These are phyloP conservation scores for Phataginus tetradactyla DNA, from an alignment of 2,797 vertebrate genomes.

Conservation along the genomic window DNA sequence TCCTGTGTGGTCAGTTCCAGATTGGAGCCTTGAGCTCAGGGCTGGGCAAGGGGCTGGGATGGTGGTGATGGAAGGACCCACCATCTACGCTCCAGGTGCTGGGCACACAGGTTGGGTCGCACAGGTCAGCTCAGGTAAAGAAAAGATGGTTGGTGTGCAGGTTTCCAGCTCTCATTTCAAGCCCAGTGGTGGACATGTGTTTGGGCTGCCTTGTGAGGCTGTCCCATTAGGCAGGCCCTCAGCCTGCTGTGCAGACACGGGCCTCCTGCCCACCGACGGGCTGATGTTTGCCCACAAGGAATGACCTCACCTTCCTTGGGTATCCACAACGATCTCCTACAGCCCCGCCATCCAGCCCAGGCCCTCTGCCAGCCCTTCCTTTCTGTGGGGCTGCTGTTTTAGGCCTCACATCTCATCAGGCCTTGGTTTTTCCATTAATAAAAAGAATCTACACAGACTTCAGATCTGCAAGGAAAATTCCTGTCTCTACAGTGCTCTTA, in stretches of 20 bases:
- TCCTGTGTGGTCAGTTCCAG: neutral
- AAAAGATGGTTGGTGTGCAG: neutral
- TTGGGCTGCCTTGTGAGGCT: neutral
- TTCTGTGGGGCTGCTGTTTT: neutral
- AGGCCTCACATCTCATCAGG: neutral
- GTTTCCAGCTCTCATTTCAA: neutral
- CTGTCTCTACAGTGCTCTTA: neutral
- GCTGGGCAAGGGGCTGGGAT: neutral
- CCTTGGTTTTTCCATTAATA: neutral
- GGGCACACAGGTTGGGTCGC: neutral
- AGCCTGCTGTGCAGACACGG: neutral
- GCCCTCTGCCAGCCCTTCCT: neutral
- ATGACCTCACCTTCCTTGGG: neutral
- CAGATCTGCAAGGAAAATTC: neutral
- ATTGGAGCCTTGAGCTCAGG: neutral
- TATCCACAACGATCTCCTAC: neutral
- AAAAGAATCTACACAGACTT: neutral
- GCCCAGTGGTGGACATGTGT: neutral
- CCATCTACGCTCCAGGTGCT: neutral
- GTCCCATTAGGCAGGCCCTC: neutral
- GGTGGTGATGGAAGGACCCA: accelerated
- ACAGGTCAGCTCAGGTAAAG: neutral
- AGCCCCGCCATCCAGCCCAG: too few species aligned
- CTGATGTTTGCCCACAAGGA: neutral
- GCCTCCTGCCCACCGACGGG: neutral